Base-by-base conservation (phyloP, 2,797 vertebrate genomes). In the Microctenopoma stevenorrisi region DNA sequence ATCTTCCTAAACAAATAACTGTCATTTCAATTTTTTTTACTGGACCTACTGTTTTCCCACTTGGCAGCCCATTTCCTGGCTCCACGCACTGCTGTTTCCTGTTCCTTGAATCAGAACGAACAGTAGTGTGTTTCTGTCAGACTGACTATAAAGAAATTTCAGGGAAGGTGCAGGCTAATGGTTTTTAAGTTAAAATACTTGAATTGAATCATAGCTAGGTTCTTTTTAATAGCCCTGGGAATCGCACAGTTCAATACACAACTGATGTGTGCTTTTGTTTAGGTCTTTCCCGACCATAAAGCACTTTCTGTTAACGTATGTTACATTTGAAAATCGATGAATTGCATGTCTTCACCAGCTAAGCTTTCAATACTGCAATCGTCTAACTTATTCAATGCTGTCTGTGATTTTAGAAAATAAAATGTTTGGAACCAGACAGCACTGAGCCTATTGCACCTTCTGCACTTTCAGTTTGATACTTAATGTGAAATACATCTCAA, bases 1-100 rank as follows among this genome's bases (percentile, higher is more conserved):
- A 71, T 81, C 82, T 77, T 76, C 74, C 79, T 79, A 81, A 89
- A 89, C 85, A 90, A 91, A 90, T 90, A 83, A 85, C 66, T 74
- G 85, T 83, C 79, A 77, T 83, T 88, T 86, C 42, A 47, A 80
- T 42, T 42, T 80, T 82, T 82, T 82, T 83, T 64, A 70, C 78
- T 74, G 78, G 79, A 82, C 73, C 84, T 87, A 68, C 78, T 83
- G 72, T 83, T 72, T 83, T 62, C 63, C 78, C 46, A 71, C 74
- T 84, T 83, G 86, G 81, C 86, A 87, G 76, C 65, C 84, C 82
- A 85, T 89, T 91, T 93, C 89, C 91, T 89, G 86, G 73, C 81
- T 79, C 55, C 72, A 52, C 65, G 82, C 73, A 50, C 70, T 64
- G 68, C 74, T 75, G 86, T 82, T 90, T 91, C 85, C 87, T 89